Evolutionary conservation across 2,797 vertebrate genomes (phyloP), one percentile per base, ranked within the genome.

Genomic region (Carapus acus): DNA sequence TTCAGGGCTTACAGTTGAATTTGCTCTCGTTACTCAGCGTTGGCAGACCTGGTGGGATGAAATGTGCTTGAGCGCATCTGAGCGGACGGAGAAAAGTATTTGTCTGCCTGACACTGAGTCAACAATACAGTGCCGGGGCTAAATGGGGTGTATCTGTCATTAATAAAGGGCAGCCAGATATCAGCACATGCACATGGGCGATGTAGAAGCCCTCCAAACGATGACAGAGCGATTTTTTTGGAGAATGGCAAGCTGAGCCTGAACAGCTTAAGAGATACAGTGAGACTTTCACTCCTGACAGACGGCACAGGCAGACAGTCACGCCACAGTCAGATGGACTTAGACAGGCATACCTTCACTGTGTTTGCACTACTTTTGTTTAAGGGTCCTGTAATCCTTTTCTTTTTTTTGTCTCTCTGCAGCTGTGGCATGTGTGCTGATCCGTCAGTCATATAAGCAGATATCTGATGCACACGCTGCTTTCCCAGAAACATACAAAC

Each of bases 121-220:
- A 65, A 70, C 65, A 77, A 54, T 13, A 14, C 49, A 67, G 50
- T 36, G 17, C 55, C 39, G 44, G 27, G 53, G 60, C 67, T 62
- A 59, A 71, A 67, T 55, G 56, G 63, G 40, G 59, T 67, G 66
- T 62, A 77, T 77, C 70, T 71, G 67, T 75, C 70, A 71, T 62
- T 65, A 51, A 71, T 46, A 48, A 65, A 58, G 41, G 51, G 4
- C 59, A 57, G 65, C 69, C 64, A 73, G 62, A 58, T 55, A 69
- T 67, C 67, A 62, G 64, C 27, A 48, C 49, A 55, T 73, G 67
- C 71, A 60, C 39, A 62, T 22, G 65, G 43, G 61, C 50, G 40
- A 69, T 71, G 65, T n/a, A n/a, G 54, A 75, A 58, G 53, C 31
- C 13, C 44, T 78, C 66, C 66, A 74, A 43, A 61, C 13, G 58